Percentiles rank a stretch among this genome's conserved stretches.
These are phyloP conservation scores for Heteractis magnifica DNA, from an alignment of 92 coral and sea anemone genomes.

Conservation along the genomic window DNA sequence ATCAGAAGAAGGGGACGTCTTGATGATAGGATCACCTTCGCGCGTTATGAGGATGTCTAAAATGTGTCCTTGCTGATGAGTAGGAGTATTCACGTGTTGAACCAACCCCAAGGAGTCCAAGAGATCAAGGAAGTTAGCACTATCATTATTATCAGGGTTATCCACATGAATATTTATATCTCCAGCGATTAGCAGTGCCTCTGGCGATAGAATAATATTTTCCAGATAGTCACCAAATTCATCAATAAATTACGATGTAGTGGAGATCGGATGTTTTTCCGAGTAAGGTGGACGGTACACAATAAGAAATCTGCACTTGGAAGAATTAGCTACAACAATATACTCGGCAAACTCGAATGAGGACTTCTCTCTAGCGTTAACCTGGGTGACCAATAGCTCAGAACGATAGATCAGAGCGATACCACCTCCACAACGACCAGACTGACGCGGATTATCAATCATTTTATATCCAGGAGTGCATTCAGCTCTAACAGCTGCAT, in stretches of 20 bases:
- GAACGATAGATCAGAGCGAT: conserved; percentile 20
- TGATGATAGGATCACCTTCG: too few species aligned
- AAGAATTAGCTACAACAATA: conserved; percentile 7
- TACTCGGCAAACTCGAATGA: conserved; percentile 43
- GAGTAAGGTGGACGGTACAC: conserved; percentile 30
- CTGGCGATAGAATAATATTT: conserved; percentile 26
- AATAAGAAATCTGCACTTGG: conserved; percentile 21
- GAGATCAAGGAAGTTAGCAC: too few species aligned
- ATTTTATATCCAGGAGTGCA: conserved; percentile 17
- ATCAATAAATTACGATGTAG: conserved; percentile 28
- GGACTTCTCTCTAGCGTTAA: conserved; percentile 26
- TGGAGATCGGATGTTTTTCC: conserved; percentile 39
- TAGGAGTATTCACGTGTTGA: too few species aligned
- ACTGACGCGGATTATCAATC: neutral
- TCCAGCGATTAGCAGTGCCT: neutral
- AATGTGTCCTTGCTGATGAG: too few species aligned
- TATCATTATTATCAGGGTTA: too few species aligned
- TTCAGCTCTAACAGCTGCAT: conserved; percentile 22
- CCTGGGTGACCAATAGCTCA: conserved; percentile 1
- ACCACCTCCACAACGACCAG: conserved; percentile 31
- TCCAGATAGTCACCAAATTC: conserved; percentile 29
- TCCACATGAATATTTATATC: too few species aligned
- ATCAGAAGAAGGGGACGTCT: too few species aligned
- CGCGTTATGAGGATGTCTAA: too few species aligned
- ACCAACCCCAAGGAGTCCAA: too few species aligned